Base-by-base conservation (phyloP, 2,888 invertebrate genomes). In the Candidula unifasciata region DNA sequence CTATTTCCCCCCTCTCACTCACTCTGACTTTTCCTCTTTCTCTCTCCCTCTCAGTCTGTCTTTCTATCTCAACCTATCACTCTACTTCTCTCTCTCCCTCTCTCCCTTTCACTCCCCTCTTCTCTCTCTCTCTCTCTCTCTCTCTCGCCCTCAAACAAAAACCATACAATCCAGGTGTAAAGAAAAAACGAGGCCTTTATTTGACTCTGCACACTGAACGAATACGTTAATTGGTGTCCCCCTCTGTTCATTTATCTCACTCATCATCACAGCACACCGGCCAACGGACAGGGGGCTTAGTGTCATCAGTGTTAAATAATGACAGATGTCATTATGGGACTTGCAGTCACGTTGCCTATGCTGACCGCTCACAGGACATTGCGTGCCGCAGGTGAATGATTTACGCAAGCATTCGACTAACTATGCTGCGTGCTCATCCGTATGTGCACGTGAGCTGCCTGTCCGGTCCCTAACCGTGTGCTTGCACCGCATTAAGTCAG, bases 11-110 rank as follows among this genome's bases (percentile, higher is more conserved):
- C 64, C 52, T n/a, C 73, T 52, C 24, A 52, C 30, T 30, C 8
- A 60, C 18, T 21, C n/a, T 64, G 16, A 68, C 27, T 54, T 76
- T 76, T 68, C 74, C 68, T 52, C 68, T 35, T 66, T n/a, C n/a
- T 71, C 80, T 16, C 73, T 18, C 0, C 44, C n/a, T 44, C 44
- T 78, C 27, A 44, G 5, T 44, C 3, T 6, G 5, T 10, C 3
- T 44, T 44, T 44, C 44, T 44, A 6, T 44, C 44, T 44, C 44
- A 10, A 6, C 13, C 44, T 44, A 6, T 44, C 44, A 10, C 44
- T 44, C 44, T n/a, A 44, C 44, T 10, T 44, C 3, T 6, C 44
- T 10, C 3, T 44, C 10, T 44, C 44, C 13, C 44, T 44, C 44
- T 44, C 44, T 44, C 44, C 13, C 44, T 44, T 13, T 44, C 44